Evolutionary conservation across 2,113 vertebrate species (phyloP), one percentile per base, ranked within the genome.

Genomic region (Scomber scombrus): DNA sequence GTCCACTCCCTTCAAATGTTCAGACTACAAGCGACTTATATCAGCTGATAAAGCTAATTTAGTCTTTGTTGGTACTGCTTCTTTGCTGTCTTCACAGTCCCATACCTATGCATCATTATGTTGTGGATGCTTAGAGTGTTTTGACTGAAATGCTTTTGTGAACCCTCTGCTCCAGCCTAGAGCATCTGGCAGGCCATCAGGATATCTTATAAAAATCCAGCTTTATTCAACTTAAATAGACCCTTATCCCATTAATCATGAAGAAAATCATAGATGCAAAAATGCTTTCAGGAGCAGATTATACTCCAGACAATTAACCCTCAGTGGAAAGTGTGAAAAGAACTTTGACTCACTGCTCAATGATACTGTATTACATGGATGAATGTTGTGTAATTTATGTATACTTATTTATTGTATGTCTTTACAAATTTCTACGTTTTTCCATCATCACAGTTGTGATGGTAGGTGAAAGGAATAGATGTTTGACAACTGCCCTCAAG

Each of bases 1-100:
- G 11, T 56, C 58, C 31, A 46, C 18, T 46, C 21, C 21, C 47
- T 78, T 54, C 46, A 46, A 54, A 56, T 79, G 43, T 79, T 55
- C 49, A 45, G 43, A 34, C 21, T 47, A 34, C 31, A 34, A 34
- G 31, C 5, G 31, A 34, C 5, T 46, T 51, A 47, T 16, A 46
- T 34, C 40, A 11, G 23, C 46, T 16, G 34, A 31, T 40, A 40
- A 40, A 40, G 34, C 8, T 29, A 14, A 10, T 55, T 47, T 31
- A 21, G 19, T 34, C 34, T 29, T 23, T 26, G 9, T 49, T 45
- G 29, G 10, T 10, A 11, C 40, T n/a, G 12, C 43, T 69, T 69
- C 26, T 31, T 58, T 66, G 43, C 15, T 47, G n/a, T 43, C 26
- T 31, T 31, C 31, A 34, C 58, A 15, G 52, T 21, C 56, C 23